A percentile compares a stretch with the other conserved stretches of the same genome.
phyloP scores from a whole-genome alignment of 1,140 invertebrate species.

The Tyrophagus putrescentiae region DNA sequence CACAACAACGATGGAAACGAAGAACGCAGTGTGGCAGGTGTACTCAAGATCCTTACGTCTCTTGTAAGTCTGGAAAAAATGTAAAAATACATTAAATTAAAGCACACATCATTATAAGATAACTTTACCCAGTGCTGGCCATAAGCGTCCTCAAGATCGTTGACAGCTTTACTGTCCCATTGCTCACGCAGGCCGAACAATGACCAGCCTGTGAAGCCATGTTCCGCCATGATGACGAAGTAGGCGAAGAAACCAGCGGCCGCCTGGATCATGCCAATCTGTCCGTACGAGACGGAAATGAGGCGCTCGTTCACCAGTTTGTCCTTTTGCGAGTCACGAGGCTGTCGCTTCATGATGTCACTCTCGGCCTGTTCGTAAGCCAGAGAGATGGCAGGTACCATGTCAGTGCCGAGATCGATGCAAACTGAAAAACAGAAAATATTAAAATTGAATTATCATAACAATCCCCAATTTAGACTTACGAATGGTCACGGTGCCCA shows the following conservation, averaged over 20 bases:
- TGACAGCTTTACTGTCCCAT: constrained; percentile 43
- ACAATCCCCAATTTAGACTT: no score
- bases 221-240: constrained; percentile 45
- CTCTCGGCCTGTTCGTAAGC: constrained; percentile 82
- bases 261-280: constrained; percentile 41
- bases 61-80: constrained; percentile 36
- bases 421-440: no score
- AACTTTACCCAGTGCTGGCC: constrained; percentile 42
- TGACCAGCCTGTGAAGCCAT: constrained; percentile 40
- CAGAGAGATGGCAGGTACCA: constrained; percentile 95
- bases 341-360: constrained; percentile 97
- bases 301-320: constrained; percentile 98
- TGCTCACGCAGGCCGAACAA: constrained; percentile 39
- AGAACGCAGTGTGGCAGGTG: constrained; percentile 53
- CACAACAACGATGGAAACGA: constrained; percentile 49
- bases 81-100: background rate
- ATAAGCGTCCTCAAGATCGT: constrained; percentile 44
- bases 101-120: background rate
- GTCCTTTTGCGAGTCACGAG: constrained; percentile 82
- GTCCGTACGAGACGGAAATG: constrained; percentile 52
- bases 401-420: constrained; percentile 99
- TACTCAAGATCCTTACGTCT: constrained; percentile 47
- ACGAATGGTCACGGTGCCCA: constrained; percentile 96
- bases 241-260: constrained; percentile 41
- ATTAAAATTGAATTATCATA: no score